A percentile compares a stretch with the other conserved stretches of the same genome.
phyloP scores from a whole-genome alignment of 2,888 invertebrate genomes.

The Stratiomys singularior region DNA sequence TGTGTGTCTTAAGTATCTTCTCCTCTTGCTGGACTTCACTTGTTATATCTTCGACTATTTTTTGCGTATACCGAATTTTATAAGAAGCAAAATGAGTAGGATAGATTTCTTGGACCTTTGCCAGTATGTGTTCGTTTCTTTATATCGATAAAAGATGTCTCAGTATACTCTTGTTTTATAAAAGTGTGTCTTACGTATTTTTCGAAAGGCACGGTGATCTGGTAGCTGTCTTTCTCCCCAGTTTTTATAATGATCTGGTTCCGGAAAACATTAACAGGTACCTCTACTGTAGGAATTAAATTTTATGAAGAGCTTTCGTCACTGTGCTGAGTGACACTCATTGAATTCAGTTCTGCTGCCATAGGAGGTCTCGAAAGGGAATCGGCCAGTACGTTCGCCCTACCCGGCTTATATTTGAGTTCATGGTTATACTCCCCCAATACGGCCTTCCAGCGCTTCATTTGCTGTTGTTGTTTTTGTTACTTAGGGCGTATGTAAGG shows the following conservation, averaged over 20 bases:
- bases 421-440: not conserved
- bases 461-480: conserved; percentile 47
- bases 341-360: conserved; percentile 4
- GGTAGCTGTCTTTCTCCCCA: not conserved
- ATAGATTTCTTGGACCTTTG: conserved; percentile 5
- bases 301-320: conserved; percentile 35
- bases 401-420: conserved; percentile 32
- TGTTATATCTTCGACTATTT: too few relatives aligned
- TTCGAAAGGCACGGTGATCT: not conserved
- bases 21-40: too few relatives aligned
- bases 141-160: not conserved
- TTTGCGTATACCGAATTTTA: too few relatives aligned
- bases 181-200: not conserved
- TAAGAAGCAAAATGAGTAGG: conserved; percentile 6
- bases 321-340: conserved; percentile 25
- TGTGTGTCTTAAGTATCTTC: too few relatives aligned
- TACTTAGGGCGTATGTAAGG: conserved; percentile 43
- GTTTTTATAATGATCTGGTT: not conserved
- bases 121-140: not conserved
- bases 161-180: not conserved
- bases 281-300: too few relatives aligned
- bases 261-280: conserved; percentile 22
- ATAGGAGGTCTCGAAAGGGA: conserved; percentile 20
- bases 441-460: not conserved
- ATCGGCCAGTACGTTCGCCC: conserved; percentile 35